Evolutionary conservation across 92 coral and sea anemone genomes (phyloP).

Genomic region (Actinernus sp.): DNA sequence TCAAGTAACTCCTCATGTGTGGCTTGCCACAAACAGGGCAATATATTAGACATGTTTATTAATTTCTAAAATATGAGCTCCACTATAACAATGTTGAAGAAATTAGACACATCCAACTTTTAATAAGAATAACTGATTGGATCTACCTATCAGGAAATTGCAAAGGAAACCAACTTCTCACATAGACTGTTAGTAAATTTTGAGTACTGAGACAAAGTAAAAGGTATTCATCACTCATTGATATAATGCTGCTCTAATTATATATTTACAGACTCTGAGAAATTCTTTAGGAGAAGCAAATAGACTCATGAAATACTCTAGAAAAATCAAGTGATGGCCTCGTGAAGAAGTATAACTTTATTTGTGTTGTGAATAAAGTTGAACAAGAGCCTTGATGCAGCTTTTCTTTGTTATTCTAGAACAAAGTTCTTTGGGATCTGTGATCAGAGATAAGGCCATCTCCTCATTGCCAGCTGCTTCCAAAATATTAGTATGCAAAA

Average conservation of each 20-base stretch:
- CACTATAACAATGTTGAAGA: background rate
- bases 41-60: slow-evolving; percentile 28
- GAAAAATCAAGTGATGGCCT: background rate
- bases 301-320: background rate
- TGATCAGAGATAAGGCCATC: slow-evolving; percentile 5
- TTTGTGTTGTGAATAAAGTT: background rate
- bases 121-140: background rate
- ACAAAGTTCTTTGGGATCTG: slow-evolving; percentile 38
- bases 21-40: slow-evolving; percentile 29
- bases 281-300: slow-evolving; percentile 1
- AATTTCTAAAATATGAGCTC: slow-evolving; percentile 2
- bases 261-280: background rate
- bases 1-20: background rate
- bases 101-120: background rate
- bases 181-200: background rate
- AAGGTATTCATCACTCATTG: background rate
- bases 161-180: background rate
- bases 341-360: background rate
- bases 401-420: slow-evolving; percentile 22
- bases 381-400: background rate
- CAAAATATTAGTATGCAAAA: slow-evolving; percentile 27
- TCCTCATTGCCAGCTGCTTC: slow-evolving; percentile 18
- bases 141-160: background rate
- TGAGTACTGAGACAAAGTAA: background rate
- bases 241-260: background rate